phyloP scores from a whole-genome alignment of 1,140 invertebrate species.

The Pseudomyrmex cubaensis region DNA sequence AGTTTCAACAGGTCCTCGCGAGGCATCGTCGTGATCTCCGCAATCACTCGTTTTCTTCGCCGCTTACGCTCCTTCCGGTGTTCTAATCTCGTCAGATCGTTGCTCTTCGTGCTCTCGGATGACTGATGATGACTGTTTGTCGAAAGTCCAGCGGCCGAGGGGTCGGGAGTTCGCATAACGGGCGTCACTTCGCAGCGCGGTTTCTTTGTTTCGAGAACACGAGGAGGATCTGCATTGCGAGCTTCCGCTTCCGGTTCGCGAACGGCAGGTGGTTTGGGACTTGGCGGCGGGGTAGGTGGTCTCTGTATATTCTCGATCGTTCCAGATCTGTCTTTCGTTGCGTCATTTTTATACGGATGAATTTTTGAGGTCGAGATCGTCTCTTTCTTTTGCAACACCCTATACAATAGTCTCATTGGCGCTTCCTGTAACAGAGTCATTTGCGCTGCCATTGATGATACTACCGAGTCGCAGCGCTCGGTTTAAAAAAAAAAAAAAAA shows the following conservation, averaged over 20 bases:
- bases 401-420: slow-evolving; percentile 80
- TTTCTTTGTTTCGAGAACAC: slow-evolving; percentile 72
- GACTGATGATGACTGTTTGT: slow-evolving; percentile 25
- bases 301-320: slow-evolving; percentile 80
- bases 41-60: slow-evolving; percentile 81
- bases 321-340: slow-evolving; percentile 49
- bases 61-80: slow-evolving; percentile 80
- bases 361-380: slow-evolving; percentile 8
- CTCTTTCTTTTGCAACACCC: slow-evolving; percentile 73
- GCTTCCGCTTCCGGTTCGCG: slow-evolving; percentile 57
- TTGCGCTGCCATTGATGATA: slow-evolving; percentile 54
- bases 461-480: background rate
- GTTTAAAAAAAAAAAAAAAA: background rate
- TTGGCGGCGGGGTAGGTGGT: slow-evolving; percentile 81
- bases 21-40: slow-evolving; percentile 81
- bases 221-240: slow-evolving; percentile 23
- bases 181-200: slow-evolving; percentile 82
- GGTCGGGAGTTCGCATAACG: slow-evolving; percentile 77
- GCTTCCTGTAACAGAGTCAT: slow-evolving; percentile 75
- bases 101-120: slow-evolving; percentile 65
- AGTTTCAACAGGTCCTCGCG: slow-evolving; percentile 80
- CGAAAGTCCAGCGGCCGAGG: slow-evolving; percentile 38
- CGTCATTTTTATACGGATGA: slow-evolving; percentile 32
- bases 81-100: slow-evolving; percentile 74
- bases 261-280: slow-evolving; percentile 75